Evolutionary conservation across 2,113 vertebrate species (phyloP).

Genomic region (Percina caprodes): DNA sequence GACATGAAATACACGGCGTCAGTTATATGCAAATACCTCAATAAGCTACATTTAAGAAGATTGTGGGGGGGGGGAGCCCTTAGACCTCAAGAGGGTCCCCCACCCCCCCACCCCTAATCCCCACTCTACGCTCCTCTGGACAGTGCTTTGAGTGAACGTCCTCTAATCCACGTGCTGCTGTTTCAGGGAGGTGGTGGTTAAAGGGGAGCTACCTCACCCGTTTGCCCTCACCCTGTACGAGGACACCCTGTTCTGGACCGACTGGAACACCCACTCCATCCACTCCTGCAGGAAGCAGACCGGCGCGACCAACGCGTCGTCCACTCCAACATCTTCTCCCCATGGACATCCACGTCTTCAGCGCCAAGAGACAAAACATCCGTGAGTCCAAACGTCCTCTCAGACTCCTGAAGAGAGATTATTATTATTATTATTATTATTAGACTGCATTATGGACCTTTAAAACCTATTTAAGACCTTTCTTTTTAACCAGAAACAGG

Average conservation of each 20-base stretch:
- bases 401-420: not conserved
- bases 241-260: constrained; percentile 97
- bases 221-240: constrained; percentile 96
- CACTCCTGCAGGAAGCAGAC: constrained; percentile 94
- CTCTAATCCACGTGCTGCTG: not conserved
- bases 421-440: too few relatives aligned
- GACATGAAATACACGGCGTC: too few relatives aligned
- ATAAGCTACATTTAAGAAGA: too few relatives aligned
- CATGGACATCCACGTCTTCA: constrained; percentile 99
- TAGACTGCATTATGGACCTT: too few relatives aligned
- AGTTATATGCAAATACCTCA: too few relatives aligned
- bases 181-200: constrained; percentile 93
- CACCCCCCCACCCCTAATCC: too few relatives aligned
- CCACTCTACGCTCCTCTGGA: too few relatives aligned
- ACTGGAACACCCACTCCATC: constrained; percentile 98
- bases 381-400: constrained; percentile 80
- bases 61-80: too few relatives aligned
- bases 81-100: too few relatives aligned
- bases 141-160: too few relatives aligned
- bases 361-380: constrained; percentile 89
- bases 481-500: too few relatives aligned
- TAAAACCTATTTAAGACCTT: too few relatives aligned
- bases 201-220: constrained; percentile 96
- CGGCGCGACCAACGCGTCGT: constrained; percentile 90
- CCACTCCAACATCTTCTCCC: constrained; percentile 97